Evolutionary conservation across 1,140 invertebrate genomes (phyloP).

Genomic region (Papilio xuthus): DNA sequence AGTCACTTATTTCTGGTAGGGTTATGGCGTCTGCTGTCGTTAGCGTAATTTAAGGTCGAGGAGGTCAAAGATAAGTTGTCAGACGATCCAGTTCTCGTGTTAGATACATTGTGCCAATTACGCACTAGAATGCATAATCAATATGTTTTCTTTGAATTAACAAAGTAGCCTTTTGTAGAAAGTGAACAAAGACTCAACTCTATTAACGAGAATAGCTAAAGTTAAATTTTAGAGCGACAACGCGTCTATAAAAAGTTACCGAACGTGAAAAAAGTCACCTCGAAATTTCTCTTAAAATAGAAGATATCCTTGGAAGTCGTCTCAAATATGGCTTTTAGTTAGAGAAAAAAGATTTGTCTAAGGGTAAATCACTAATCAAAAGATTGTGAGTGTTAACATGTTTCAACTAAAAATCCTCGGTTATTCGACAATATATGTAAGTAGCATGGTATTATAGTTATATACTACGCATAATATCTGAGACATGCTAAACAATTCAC

Average conservation of each 20-base stretch:
- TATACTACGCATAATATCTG: background rate
- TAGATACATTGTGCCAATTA: conserved; percentile 32
- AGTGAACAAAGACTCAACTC: conserved; percentile 2
- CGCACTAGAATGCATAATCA: conserved; percentile 6
- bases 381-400: background rate
- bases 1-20: conserved; percentile 53
- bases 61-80: conserved; percentile 51
- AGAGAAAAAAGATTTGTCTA: background rate
- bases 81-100: conserved; percentile 39
- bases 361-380: background rate
- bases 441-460: background rate
- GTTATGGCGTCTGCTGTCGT: conserved; percentile 47
- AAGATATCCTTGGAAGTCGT: background rate
- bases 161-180: background rate
- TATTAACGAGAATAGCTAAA: conserved; percentile 34
- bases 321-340: background rate
- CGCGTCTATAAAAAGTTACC: conserved; percentile 32
- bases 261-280: conserved; percentile 6
- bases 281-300: conserved; percentile 7
- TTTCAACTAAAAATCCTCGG: background rate
- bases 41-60: conserved; percentile 45
- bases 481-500: conserved; percentile 17
- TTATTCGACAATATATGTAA: too few relatives aligned
- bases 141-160: background rate
- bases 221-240: conserved; percentile 32